Evolutionary conservation across 2,888 invertebrate genomes (phyloP).

Genomic region (Uloborus plumipes): DNA sequence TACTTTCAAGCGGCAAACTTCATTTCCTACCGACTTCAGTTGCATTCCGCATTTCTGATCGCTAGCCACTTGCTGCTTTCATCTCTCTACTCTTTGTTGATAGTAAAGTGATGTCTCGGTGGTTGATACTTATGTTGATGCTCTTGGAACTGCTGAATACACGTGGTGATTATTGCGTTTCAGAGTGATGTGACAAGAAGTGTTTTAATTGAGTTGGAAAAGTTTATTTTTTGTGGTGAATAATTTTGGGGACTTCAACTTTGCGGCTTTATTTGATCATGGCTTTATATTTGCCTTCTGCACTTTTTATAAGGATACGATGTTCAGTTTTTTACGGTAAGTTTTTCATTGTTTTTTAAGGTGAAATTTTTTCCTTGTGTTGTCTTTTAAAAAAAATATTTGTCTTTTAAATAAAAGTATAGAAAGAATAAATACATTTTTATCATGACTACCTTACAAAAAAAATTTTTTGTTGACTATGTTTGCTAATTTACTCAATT

Average conservation of each 20-base stretch:
- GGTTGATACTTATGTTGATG: slow-evolving; percentile 20
- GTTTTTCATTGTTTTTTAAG: background rate
- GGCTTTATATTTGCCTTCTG: background rate
- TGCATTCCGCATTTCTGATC: slow-evolving; percentile 50
- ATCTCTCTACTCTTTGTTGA: background rate
- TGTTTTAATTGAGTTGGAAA: no score
- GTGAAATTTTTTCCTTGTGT: background rate
- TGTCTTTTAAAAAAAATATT: no score
- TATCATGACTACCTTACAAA: no score
- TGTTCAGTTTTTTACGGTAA: slow-evolving; percentile 15
- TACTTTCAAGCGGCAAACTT: slow-evolving; percentile 13
- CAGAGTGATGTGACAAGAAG: slow-evolving; percentile 3
- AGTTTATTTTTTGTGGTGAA: background rate
- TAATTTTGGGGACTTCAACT: background rate
- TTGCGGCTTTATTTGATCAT: background rate
- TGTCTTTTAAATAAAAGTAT: no score
- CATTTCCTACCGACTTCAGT: slow-evolving; percentile 21
- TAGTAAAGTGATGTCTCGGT: slow-evolving; percentile 33
- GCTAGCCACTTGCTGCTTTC: slow-evolving; percentile 29
- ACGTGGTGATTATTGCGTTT: slow-evolving; percentile 1
- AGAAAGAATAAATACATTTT: no score
- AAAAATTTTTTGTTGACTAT: no score
- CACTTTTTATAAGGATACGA: slow-evolving; percentile 20
- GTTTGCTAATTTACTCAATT: no score
- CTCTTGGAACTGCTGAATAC: slow-evolving; percentile 10